Evolutionary conservation across 2,888 invertebrate species (phyloP), one percentile per base, ranked within the genome.

Genomic region (Campoletis raptor): DNA sequence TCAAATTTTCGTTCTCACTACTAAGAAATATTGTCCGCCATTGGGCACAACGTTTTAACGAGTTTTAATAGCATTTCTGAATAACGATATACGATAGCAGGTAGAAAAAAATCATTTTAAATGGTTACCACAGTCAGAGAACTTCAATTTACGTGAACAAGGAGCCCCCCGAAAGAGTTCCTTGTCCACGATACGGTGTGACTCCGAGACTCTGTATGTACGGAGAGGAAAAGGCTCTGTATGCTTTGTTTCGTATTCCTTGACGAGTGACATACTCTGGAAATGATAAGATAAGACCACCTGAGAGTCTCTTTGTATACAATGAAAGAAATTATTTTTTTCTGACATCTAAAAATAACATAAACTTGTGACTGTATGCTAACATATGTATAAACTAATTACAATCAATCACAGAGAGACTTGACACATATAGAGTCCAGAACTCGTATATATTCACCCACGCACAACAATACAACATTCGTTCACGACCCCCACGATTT

Each of bases 381-480:
- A 24, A 45, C 69, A 88, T 89, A 88, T 88, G 45, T 61, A 15
- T 4, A 90, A 91, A 90, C 90, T 91, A 90, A 91, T 92, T 91
- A 91, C 90, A 90, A 92, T 92, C 91, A 91, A 91, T 91, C 91
- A 91, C 89, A 79, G 86, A 82, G 85, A 48, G 78, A 76, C 67
- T 78, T 69, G 74, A 85, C 78, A 83, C 81, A 73, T 81, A 88
- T 76, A 79, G 81, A 81, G 72, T 66, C 8, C 66, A 70, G 72
- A 76, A 42, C 66, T 80, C 67, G 48, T 40, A 21, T 72, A 81
- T 69, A 78, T 82, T 82, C 88, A 89, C 88, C 88, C 85, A 87
- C 88, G 86, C 85, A 67, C 52, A 54, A 85, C 61, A 57, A 74
- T 57, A 21, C 81, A 37, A 64, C 67, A 40, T 40, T 74, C 64